Evolutionary conservation across 2,113 vertebrate genomes (phyloP).

Genomic region (Copsychus sechellarum): DNA sequence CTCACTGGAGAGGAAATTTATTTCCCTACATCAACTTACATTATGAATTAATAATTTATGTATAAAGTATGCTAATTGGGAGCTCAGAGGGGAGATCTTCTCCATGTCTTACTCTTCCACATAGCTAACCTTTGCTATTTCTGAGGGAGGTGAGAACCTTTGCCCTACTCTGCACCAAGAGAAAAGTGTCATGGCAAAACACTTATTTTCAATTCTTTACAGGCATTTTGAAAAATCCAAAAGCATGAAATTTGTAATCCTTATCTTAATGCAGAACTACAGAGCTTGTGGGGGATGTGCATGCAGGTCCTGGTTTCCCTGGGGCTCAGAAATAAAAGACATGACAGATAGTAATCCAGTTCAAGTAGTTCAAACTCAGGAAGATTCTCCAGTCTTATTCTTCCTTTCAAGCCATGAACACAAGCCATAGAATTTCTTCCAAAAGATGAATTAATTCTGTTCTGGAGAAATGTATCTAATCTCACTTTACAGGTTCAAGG

Average conservation of each 20-base stretch:
- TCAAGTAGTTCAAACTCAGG: background rate
- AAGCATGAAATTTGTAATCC: background rate
- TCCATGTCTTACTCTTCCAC: background rate
- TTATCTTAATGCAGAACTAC: background rate
- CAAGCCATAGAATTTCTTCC: background rate
- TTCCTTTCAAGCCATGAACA: background rate
- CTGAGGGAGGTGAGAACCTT: background rate
- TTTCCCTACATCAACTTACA: background rate
- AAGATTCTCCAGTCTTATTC: background rate
- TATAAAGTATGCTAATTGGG: background rate
- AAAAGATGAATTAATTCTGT: background rate
- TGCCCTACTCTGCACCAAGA: background rate
- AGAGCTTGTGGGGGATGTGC: background rate
- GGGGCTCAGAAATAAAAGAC: background rate
- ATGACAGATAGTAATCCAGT: background rate
- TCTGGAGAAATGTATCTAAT: background rate
- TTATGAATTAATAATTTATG: background rate
- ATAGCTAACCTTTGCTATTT: background rate
- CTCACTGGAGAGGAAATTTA: background rate
- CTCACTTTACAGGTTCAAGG: background rate
- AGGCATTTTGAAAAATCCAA: background rate
- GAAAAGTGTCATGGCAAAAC: background rate
- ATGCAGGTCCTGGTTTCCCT: background rate
- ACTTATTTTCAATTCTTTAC: background rate
- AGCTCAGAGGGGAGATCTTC: background rate